Evolutionary conservation across 2,888 invertebrate species (phyloP).

Genomic region (Leptinotarsa peninsularis): DNA sequence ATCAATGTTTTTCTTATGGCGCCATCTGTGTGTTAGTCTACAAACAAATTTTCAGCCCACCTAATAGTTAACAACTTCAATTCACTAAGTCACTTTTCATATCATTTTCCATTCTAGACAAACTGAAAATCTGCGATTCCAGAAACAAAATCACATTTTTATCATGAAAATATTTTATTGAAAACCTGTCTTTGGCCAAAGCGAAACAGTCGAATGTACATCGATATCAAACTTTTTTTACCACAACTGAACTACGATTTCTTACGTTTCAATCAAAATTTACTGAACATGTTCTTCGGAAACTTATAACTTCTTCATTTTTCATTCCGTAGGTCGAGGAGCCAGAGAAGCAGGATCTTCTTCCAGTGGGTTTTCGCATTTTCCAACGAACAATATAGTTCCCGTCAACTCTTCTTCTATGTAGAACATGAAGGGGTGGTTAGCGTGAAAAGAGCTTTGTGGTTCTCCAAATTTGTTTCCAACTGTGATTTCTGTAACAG

Average conservation of each 20-base stretch:
- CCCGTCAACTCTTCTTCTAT: conserved; percentile 79
- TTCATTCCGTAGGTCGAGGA: conserved; percentile 21
- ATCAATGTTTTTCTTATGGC: too few relatives aligned
- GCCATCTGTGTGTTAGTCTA: too few relatives aligned
- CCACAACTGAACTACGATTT: neutral
- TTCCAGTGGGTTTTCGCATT: conserved; percentile 73
- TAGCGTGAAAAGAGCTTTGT: conserved; percentile 73
- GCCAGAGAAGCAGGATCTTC: conserved; percentile 23
- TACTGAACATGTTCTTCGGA: neutral
- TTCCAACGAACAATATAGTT: conserved; percentile 80
- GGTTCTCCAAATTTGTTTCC: conserved; percentile 79
- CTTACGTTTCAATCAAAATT: neutral
- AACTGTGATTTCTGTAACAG: conserved; percentile 71
- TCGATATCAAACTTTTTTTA: neutral
- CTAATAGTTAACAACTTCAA: too few relatives aligned
- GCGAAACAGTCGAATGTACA: neutral
- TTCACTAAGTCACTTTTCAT: too few relatives aligned
- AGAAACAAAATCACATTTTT: neutral
- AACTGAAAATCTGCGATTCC: too few relatives aligned
- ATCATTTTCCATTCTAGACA: too few relatives aligned
- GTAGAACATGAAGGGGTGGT: conserved; percentile 83
- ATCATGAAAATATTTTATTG: neutral
- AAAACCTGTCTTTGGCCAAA: neutral
- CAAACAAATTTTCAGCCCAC: too few relatives aligned
- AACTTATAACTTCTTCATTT: neutral